Conservation (phyloP, 2,888 invertebrate species). For the Caenorhabditis parvicauda region DNA sequence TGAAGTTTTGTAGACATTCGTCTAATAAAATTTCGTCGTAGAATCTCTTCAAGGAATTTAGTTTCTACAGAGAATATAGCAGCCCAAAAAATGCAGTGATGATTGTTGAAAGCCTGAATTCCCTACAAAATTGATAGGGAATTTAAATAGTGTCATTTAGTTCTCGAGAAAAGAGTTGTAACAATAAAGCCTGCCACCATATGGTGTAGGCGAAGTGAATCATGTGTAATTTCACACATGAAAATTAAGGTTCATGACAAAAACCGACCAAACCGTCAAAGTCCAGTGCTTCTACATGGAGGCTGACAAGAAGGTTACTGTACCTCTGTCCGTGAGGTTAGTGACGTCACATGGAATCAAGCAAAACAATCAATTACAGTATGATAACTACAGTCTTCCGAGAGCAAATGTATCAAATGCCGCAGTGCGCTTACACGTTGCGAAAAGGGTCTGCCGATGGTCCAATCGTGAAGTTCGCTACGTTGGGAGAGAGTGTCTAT, state of each 20-base stretch:
- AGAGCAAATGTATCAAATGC: slow-evolving; percentile 61
- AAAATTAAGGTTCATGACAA: slow-evolving; percentile 55
- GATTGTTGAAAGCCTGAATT: background rate
- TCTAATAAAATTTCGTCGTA: too few species aligned
- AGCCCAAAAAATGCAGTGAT: background rate
- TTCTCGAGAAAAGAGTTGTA: too few species aligned
- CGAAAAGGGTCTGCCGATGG: slow-evolving; percentile 58
- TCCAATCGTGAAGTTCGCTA: slow-evolving; percentile 57
- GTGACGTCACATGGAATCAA: background rate
- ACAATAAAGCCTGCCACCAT: too few species aligned
- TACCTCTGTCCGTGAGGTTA: slow-evolving; percentile 61
- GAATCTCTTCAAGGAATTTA: too few species aligned
- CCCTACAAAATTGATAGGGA: too few species aligned
- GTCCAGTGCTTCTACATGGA: slow-evolving; percentile 63
- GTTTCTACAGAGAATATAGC: too few species aligned
- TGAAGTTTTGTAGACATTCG: background rate
- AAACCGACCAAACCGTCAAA: slow-evolving; percentile 63
- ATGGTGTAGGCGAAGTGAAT: slow-evolving; percentile 1
- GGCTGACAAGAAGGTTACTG: slow-evolving; percentile 60
- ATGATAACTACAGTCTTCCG: slow-evolving; percentile 62
- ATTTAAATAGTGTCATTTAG: too few species aligned
- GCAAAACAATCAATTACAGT: slow-evolving; percentile 25
- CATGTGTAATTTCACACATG: background rate
- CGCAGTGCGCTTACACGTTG: slow-evolving; percentile 59
- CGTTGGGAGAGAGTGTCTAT: slow-evolving; percentile 50